phyloP scores from a whole-genome alignment of 2,888 invertebrate species.

The Cerastis rubricosa region DNA sequence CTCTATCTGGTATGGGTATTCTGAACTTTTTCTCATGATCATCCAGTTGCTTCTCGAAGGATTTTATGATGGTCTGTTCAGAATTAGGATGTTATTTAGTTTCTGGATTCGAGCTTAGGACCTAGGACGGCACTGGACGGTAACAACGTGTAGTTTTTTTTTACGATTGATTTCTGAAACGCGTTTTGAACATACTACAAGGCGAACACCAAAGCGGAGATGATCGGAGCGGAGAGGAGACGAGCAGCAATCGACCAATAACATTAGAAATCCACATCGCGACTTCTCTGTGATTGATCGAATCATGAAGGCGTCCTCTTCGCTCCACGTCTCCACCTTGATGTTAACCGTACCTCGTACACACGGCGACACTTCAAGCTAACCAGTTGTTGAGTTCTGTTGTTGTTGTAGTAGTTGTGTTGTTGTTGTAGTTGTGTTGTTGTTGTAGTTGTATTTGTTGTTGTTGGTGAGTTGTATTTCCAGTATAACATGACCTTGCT shows the following conservation, averaged over 20 bases:
- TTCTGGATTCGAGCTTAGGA: not conserved
- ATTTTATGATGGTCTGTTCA: slow-evolving; percentile 81
- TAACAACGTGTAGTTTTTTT: slow-evolving; percentile 22
- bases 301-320: not conserved
- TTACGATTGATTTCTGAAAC: slow-evolving; percentile 13
- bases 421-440: no score
- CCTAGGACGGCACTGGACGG: slow-evolving; percentile 51
- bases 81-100: slow-evolving; percentile 62
- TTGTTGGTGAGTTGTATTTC: no score
- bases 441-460: no score
- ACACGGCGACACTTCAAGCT: no score
- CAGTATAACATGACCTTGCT: no score
- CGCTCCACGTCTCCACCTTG: not conserved
- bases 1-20: slow-evolving; percentile 80
- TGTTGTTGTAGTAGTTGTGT: no score
- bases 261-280: not conserved
- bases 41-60: slow-evolving; percentile 84
- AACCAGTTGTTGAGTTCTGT: no score
- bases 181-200: not conserved
- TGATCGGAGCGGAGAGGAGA: not conserved
- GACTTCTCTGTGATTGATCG: not conserved
- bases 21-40: slow-evolving; percentile 87
- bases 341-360: not conserved
- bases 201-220: not conserved
- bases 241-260: not conserved